Conservation (phyloP, 2,797 vertebrate genomes). For the Phataginus tetradactyla region DNA sequence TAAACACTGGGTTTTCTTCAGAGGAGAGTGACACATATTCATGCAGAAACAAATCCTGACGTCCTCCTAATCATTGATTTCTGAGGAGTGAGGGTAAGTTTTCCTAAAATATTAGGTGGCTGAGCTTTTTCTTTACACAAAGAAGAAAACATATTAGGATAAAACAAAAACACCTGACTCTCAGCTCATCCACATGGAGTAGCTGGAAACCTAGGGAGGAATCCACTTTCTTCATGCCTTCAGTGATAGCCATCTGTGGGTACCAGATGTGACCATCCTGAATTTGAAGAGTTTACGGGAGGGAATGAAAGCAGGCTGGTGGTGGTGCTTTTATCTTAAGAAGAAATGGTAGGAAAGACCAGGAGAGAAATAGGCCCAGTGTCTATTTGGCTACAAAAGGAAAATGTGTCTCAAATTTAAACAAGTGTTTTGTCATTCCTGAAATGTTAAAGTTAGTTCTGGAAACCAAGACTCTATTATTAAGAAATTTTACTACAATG, state of each 20-base stretch:
- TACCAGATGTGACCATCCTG: neutral
- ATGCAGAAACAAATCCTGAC: slow-evolving; percentile 66
- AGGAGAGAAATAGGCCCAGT: neutral
- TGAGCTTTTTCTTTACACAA: neutral
- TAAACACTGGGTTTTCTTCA: slow-evolving; percentile 83
- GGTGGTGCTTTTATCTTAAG: neutral
- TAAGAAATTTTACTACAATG: neutral
- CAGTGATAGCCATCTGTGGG: neutral
- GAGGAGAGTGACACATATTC: slow-evolving; percentile 72
- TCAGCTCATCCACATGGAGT: neutral
- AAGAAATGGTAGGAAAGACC: neutral
- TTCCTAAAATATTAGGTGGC: neutral
- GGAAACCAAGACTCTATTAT: neutral
- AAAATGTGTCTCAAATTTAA: neutral
- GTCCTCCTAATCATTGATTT: slow-evolving; percentile 52
- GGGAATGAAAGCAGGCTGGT: neutral
- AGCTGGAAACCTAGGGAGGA: slow-evolving; percentile 2
- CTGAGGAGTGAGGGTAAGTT: neutral
- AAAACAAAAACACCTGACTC: neutral
- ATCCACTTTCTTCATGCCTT: neutral
- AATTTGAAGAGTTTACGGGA: neutral
- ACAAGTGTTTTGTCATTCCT: neutral
- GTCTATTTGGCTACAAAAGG: neutral
- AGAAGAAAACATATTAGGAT: neutral
- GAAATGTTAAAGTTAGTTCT: neutral